Evolutionary conservation across 2,797 vertebrate species (phyloP), one percentile per base, ranked within the genome.

Genomic region (Gobionotothen gibberifrons): DNA sequence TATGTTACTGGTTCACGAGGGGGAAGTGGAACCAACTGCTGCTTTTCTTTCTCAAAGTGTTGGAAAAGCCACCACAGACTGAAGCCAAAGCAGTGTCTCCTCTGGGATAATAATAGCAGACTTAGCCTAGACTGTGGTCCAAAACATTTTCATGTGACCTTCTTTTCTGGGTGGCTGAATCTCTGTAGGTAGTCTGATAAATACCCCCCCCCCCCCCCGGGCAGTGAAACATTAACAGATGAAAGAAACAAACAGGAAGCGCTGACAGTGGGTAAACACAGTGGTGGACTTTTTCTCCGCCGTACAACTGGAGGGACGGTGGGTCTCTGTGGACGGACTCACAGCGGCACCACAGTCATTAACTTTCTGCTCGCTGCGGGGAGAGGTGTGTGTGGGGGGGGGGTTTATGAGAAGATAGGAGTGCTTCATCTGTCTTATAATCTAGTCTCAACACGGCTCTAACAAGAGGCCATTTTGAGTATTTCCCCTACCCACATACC

Each of bases 391-490:
- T n/a, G n/a, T n/a, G n/a, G n/a, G 53, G 39, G 16, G n/a, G 78
- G 21, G 48, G 49, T 73, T 82, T 29, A 43, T 12, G 58, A 44
- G 46, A 57, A 48, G 72, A 81, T 54, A 64, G 58, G 22, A 72
- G 53, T 51, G 42, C 58, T 79, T 79, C 21, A 78, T 77, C 64
- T 77, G 36, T 51, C 52, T 53, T 12, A 14, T 52, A 61, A 78
- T 61, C 60, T 16, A 63, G 65, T 52, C 48, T 69, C 42, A 75
- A 67, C 77, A 73, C 46, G 49, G 56, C 49, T 58, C 61, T 22
- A 65, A 77, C 70, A 86, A 85, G 79, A 84, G 87, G 87, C 84
- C 87, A 92, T 90, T 87, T 91, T 90, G 85, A 87, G 71, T 89
- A 84, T 90, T 87, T 90, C 86, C 83, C 74, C 77, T 82, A 85